These are phyloP conservation scores for Bungarus multicinctus DNA, from an alignment of 2,113 vertebrate genomes.

Conservation along the genomic window DNA sequence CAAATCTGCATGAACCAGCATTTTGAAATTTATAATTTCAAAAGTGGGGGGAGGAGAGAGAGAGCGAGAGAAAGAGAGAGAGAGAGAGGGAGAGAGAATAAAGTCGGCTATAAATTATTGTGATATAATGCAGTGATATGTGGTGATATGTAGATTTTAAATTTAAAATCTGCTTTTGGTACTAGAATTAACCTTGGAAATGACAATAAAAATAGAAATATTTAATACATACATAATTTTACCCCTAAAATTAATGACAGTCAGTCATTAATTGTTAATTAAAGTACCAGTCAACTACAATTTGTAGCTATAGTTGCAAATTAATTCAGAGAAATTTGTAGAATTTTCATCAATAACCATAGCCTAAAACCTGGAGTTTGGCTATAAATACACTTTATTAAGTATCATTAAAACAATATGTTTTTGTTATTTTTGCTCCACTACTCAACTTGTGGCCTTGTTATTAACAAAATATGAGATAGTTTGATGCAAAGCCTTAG, in stretches of 20 bases:
- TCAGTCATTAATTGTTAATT: background rate
- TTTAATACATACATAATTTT: background rate
- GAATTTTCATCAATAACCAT: conserved; percentile 11
- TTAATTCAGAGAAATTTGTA: conserved; percentile 24
- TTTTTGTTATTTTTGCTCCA: background rate
- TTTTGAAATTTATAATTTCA: background rate
- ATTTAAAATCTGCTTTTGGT: background rate
- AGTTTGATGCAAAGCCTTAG: conserved; percentile 6
- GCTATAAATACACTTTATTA: background rate
- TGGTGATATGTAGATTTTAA: background rate
- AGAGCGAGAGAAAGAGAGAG: too few relatives aligned
- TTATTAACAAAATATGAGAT: background rate
- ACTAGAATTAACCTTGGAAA: background rate
- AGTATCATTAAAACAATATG: background rate
- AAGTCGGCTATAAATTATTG: background rate
- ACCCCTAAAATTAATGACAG: background rate
- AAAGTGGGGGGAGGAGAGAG: too few relatives aligned
- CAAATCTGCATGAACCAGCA: background rate
- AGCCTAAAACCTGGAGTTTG: background rate
- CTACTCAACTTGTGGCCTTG: background rate
- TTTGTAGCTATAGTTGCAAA: background rate
- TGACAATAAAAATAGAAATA: background rate
- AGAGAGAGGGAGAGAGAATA: too few relatives aligned
- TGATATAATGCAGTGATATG: background rate
- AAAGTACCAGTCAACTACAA: conserved; percentile 24